Base-by-base conservation (phyloP, 2,888 invertebrate genomes). In the Zhuqinia jingwanae region DNA sequence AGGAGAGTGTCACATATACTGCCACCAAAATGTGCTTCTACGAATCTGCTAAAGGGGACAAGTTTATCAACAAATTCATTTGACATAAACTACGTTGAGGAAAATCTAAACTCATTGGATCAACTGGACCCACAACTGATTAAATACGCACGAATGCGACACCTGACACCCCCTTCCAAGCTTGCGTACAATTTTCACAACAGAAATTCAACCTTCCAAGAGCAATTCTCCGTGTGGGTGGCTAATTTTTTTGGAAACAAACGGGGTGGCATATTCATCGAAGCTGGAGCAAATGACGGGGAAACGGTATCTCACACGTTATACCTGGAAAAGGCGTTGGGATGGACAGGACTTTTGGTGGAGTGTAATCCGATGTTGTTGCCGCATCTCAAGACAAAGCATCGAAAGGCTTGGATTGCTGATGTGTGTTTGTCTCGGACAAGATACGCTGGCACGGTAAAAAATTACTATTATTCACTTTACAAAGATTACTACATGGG, bases 391-490 rank as follows among this genome's bases (percentile, higher is more conserved):
- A 70, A 45, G 13, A 25, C 47, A 11, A 25, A 65, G 6, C 70
- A 82, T 30, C 53, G 88, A 15, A 88, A 86, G 25, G 83, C 83
- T n/a, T 88, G 82, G 85, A 13, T 88, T n/a, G 88, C 88, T 2
- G 77, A 68, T 27, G 76, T 86, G 22, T 88, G 88, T 25, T 10
- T 88, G 25, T 25, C 85, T 1, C 45, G 60, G 3, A 58, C 56
- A 1, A 15, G 36, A 3, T 17, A 13, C 2, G 76, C 87, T 0
- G 47, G 36, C 47, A 25, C 30, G 17, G 87, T 83, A 76, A 73
- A 36, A 36, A 36, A 36, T 6, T 36, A n/a, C 13, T 8, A 20
- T n/a, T 13, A 20, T n/a, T 20, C 2, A 11, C 11, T 25, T n/a
- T 10, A 25, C 11, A 10, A 13, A 3, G 20, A 10, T 10, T 5